A percentile compares a stretch with the other conserved stretches of the same genome.
Evolutionary conservation across 2,888 invertebrate genomes (phyloP).

Genomic region (Norana najaformis): DNA sequence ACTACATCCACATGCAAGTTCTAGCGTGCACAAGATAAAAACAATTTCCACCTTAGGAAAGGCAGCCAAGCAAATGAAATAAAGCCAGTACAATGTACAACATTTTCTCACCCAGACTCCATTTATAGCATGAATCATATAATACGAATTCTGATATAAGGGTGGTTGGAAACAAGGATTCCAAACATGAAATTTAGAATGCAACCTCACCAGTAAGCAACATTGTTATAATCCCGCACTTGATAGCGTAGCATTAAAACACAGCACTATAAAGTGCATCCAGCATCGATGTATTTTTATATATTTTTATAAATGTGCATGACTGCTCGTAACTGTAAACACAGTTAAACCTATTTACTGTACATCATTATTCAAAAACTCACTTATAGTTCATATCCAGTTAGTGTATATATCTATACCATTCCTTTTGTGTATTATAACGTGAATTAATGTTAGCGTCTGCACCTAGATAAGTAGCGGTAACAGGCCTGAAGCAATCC

Average conservation of each 20-base stretch:
- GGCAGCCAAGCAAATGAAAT: background rate
- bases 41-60: background rate
- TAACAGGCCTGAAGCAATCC: background rate
- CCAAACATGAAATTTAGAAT: background rate
- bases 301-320: background rate
- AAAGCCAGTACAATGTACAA: background rate
- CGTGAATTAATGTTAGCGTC: background rate
- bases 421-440: background rate
- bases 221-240: too few relatives aligned
- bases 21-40: background rate
- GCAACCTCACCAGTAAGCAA: background rate
- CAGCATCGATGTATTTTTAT: background rate
- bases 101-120: background rate
- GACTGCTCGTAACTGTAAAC: background rate
- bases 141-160: background rate
- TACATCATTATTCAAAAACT: background rate
- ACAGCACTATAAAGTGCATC: background rate
- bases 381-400: too few relatives aligned
- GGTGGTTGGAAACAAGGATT: background rate
- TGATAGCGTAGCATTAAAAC: too few relatives aligned
- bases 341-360: background rate
- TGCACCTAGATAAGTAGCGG: background rate
- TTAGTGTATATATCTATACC: background rate
- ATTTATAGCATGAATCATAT: background rate
- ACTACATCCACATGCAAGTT: background rate